A percentile compares a stretch with the other conserved stretches of the same genome.
Conservation (phyloP, 2,888 invertebrate genomes). For the Andrena trimmerana region DNA sequence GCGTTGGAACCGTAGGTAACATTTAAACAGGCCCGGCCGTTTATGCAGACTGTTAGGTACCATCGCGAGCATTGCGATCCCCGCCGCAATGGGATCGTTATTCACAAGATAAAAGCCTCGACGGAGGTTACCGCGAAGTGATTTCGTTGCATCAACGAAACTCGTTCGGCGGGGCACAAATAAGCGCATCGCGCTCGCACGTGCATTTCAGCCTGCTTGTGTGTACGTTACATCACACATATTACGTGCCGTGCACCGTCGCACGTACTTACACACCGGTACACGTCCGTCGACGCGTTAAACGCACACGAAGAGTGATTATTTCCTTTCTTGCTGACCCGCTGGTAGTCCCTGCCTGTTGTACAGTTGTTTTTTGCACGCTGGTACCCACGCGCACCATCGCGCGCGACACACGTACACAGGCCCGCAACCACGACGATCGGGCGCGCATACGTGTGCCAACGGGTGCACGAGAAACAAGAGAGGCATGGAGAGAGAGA, state of each 20-base stretch:
- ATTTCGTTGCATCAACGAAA: conserved; percentile 55
- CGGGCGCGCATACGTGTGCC: not conserved
- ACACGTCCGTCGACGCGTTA: conserved; percentile 62
- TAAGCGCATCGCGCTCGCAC: conserved; percentile 48
- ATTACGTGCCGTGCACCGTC: conserved; percentile 51
- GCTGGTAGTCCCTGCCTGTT: conserved; percentile 46
- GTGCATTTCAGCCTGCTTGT: conserved; percentile 15
- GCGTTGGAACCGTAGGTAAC: not conserved
- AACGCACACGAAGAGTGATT: conserved; percentile 60
- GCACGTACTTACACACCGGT: conserved; percentile 2
- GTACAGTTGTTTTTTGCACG: conserved; percentile 50
- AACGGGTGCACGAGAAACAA: not conserved
- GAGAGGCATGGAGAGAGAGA: not conserved
- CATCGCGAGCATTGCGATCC: conserved; percentile 11
- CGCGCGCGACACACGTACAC: no score
- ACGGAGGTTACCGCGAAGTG: conserved; percentile 32
- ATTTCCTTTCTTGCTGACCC: conserved; percentile 66
- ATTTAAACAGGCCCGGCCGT: conserved; percentile 19
- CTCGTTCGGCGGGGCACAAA: conserved; percentile 49
- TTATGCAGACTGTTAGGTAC: conserved; percentile 18
- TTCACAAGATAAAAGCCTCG: conserved; percentile 42
- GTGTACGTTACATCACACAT: conserved; percentile 53
- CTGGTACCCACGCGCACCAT: conserved; percentile 7
- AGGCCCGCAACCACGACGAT: not conserved
- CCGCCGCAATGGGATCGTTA: conserved; percentile 39